A percentile compares a stretch with the other conserved stretches of the same genome.
phyloP scores from a whole-genome alignment of 2,888 invertebrate genomes.

The Agriopis marginaria region DNA sequence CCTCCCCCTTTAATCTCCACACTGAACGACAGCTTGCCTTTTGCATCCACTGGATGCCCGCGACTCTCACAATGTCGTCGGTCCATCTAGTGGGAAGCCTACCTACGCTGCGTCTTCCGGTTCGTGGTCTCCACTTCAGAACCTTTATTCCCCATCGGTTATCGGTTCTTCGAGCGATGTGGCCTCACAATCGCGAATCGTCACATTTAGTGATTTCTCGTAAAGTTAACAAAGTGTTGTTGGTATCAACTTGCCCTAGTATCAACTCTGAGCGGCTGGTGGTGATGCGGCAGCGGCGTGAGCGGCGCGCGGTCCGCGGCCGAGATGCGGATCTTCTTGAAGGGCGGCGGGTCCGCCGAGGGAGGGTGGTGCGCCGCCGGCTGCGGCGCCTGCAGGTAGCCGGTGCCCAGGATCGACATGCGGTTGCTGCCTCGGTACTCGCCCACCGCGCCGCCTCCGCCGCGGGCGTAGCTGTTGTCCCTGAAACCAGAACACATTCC shows the following conservation, averaged over 20 bases:
- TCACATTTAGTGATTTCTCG: no score
- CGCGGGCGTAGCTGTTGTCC: constrained; percentile 77
- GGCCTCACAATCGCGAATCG: no score
- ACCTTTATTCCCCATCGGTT: no score
- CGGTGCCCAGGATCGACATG: constrained; percentile 89
- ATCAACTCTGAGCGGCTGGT: constrained; percentile 89
- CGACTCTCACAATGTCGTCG: no score
- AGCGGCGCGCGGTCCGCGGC: constrained; percentile 72
- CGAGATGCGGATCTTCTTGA: constrained; percentile 89
- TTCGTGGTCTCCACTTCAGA: no score
- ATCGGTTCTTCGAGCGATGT: no score
- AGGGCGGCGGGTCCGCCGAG: constrained; percentile 86
- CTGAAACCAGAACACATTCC: constrained; percentile 56
- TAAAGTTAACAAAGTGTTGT: not conserved
- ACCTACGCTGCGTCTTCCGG: no score
- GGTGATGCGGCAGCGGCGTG: constrained; percentile 76
- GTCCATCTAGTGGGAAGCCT: no score
- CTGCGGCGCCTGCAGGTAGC: constrained; percentile 83
- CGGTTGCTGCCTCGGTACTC: constrained; percentile 79
- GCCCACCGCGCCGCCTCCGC: constrained; percentile 68
- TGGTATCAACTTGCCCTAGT: constrained; percentile 81
- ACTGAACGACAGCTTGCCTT: no score
- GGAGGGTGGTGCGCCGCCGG: constrained; percentile 79
- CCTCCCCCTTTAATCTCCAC: no score
- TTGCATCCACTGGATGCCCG: no score